Conservation (phyloP, 2,888 invertebrate species). For the Polydrusus cervinus region DNA sequence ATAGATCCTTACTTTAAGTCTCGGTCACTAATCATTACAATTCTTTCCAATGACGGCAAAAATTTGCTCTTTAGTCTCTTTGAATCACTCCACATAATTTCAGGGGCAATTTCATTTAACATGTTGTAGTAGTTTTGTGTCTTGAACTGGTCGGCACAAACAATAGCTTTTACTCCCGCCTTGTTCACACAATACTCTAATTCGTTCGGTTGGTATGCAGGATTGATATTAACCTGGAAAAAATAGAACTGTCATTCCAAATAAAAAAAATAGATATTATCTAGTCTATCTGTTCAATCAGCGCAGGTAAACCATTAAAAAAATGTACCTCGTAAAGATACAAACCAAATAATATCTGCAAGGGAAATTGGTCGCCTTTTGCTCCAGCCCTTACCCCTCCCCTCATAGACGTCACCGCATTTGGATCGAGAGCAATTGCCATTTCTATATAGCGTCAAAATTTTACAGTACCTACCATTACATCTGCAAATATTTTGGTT, state of each 20-base stretch:
- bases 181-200: constrained; percentile 82
- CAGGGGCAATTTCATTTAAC: constrained; percentile 76
- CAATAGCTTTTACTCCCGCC: constrained; percentile 79
- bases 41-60: constrained; percentile 73
- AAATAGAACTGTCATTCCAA: constrained; percentile 33
- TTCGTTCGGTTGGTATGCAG: constrained; percentile 81
- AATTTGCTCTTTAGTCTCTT: constrained; percentile 72
- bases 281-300: no score
- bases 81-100: constrained; percentile 71
- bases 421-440: no score
- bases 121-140: constrained; percentile 80
- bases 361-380: no score
- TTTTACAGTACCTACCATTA: no score
- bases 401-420: no score
- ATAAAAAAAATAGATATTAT: no score
- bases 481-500: no score
- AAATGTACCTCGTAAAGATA: no score
- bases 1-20: constrained; percentile 72
- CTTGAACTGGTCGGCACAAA: constrained; percentile 78
- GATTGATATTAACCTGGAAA: constrained; percentile 83
- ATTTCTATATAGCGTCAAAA: no score
- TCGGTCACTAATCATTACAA: constrained; percentile 76
- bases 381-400: no score
- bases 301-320: no score
- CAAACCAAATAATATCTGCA: no score